Conservation (phyloP, 92 coral and sea anemone species). For the Zoanthus sansibaricus region DNA sequence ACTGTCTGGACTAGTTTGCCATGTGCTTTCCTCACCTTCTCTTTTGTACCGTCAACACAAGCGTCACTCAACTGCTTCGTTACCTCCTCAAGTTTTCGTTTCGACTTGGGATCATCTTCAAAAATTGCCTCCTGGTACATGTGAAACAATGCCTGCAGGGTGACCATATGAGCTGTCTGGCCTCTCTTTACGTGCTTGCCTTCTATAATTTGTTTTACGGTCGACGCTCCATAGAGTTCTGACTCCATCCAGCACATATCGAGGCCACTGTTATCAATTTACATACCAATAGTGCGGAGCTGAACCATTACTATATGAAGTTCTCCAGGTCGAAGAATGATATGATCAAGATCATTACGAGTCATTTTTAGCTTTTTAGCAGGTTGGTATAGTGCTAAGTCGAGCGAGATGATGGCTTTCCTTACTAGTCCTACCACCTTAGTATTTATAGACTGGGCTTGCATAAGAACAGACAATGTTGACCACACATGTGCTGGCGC, state of each 20-base stretch:
- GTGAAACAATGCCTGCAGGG: no score
- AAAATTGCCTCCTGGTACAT: background rate
- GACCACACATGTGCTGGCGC: conserved; percentile 65
- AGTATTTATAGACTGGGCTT: conserved; percentile 41
- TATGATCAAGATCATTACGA: conserved; percentile 36
- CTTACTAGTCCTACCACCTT: conserved; percentile 42
- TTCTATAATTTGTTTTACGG: no score
- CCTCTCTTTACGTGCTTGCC: no score
- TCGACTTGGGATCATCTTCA: conserved; percentile 6
- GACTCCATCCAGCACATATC: conserved; percentile 59
- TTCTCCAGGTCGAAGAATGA: conserved; percentile 42
- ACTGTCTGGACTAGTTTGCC: conserved; percentile 10
- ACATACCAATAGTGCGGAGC: conserved; percentile 35
- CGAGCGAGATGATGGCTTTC: conserved; percentile 59
- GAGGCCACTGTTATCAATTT: conserved; percentile 22
- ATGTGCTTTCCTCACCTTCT: conserved; percentile 30
- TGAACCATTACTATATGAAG: conserved; percentile 50
- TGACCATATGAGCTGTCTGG: no score
- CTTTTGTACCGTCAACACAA: conserved; percentile 43
- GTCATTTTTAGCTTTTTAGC: conserved; percentile 58
- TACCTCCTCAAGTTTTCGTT: conserved; percentile 15
- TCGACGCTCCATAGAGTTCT: conserved; percentile 38
- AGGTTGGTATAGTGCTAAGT: conserved; percentile 54
- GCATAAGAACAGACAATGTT: conserved; percentile 56
- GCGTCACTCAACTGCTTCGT: conserved; percentile 47